Evolutionary conservation across 2,113 vertebrate genomes (phyloP).

Genomic region (Psammodynastes pulverulentus): DNA sequence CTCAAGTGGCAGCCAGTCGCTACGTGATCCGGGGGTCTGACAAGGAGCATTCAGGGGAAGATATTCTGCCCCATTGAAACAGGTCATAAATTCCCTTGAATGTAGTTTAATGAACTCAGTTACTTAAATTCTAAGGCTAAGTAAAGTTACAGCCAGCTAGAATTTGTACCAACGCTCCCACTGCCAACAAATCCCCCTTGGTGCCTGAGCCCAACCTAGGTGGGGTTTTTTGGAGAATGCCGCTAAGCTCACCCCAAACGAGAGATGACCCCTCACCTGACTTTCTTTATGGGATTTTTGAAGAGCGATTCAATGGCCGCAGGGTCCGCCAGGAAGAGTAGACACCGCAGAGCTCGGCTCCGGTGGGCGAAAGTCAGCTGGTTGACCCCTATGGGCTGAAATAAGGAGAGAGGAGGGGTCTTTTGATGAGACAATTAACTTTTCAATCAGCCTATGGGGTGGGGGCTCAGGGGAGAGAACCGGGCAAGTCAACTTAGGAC

Average conservation of each 20-base stretch:
- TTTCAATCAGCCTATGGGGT: background rate
- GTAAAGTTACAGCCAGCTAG: background rate
- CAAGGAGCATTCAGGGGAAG: no score
- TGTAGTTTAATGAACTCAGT: background rate
- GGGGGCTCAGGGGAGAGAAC: no score
- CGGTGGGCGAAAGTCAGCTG: constrained; percentile 85
- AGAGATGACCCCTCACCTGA: constrained; percentile 74
- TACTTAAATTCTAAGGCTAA: background rate
- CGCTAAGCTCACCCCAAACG: background rate
- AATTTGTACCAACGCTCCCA: background rate
- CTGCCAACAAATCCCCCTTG: no score
- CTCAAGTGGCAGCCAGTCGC: no score
- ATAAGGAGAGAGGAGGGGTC: fast-evolving
- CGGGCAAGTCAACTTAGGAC: no score
- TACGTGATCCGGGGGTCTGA: no score
- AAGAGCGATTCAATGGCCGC: constrained; percentile 79
- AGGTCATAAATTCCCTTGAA: background rate
- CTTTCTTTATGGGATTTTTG: constrained; percentile 78
- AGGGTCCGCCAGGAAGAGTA: constrained; percentile 81
- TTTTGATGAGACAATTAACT: no score
- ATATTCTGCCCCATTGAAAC: no score
- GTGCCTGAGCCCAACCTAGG: no score
- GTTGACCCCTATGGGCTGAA: constrained; percentile 77
- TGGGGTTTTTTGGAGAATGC: no score
- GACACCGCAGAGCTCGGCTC: constrained; percentile 84